These are phyloP conservation scores for Phyto melanocephala DNA, from an alignment of 2,888 invertebrate species.

Conservation along the genomic window DNA sequence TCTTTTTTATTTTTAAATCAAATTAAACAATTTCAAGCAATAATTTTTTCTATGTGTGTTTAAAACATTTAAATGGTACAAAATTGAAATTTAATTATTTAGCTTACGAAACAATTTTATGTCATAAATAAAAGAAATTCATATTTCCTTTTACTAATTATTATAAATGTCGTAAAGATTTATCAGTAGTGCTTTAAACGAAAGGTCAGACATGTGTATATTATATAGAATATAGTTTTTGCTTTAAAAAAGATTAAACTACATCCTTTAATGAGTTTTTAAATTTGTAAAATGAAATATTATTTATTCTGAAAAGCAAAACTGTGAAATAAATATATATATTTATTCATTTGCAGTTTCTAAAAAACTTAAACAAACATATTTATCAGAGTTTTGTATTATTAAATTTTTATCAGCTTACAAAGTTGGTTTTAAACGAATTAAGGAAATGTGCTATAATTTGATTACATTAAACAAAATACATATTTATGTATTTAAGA, in stretches of 20 bases:
- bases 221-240: constrained; percentile 5
- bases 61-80: no score
- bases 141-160: background rate
- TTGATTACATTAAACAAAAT: no score
- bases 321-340: background rate
- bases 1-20: no score
- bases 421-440: background rate
- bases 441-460: background rate
- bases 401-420: constrained; percentile 9
- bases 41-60: no score
- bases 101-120: no score
- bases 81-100: no score
- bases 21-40: no score
- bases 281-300: background rate
- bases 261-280: constrained; percentile 53
- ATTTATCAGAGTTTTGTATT: constrained; percentile 29
- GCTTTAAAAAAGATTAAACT: constrained; percentile 32
- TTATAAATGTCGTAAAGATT: background rate
- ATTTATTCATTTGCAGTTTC: background rate
- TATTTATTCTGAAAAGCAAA: background rate
- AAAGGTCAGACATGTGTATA: constrained; percentile 16
- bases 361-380: constrained; percentile 1
- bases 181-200: constrained; percentile 14
- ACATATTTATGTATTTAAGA: no score
- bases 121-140: background rate